A percentile compares a stretch with the other conserved stretches of the same genome.
Conservation (phyloP, 2,113 vertebrate genomes). For the Scytalopus superciliaris region DNA sequence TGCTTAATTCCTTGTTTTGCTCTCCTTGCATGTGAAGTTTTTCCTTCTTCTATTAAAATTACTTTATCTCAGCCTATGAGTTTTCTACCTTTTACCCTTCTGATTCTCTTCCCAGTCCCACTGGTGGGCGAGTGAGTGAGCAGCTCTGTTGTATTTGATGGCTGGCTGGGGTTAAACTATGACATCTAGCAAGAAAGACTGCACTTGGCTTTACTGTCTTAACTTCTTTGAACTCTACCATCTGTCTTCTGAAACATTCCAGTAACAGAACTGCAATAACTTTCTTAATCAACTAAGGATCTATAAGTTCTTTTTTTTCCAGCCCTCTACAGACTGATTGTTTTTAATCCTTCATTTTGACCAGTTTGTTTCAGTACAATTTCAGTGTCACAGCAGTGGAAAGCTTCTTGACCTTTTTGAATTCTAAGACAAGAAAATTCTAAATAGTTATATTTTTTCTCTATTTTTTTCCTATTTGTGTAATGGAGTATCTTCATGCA, state of each 20-base stretch:
- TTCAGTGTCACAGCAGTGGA: background rate
- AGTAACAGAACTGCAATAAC: background rate
- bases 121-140: background rate
- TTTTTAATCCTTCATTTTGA: background rate
- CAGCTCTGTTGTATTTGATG: fast-evolving
- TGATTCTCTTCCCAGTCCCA: background rate
- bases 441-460: background rate
- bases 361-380: background rate
- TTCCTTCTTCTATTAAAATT: background rate
- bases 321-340: background rate
- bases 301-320: background rate
- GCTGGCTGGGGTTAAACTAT: background rate
- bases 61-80: background rate
- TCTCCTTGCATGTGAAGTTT: background rate
- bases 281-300: background rate
- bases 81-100: background rate
- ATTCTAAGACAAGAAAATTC: background rate
- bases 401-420: background rate
- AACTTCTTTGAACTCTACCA: background rate
- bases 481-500: background rate
- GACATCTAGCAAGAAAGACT: background rate
- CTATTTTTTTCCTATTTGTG: background rate
- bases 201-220: background rate
- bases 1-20: background rate
- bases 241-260: background rate